phyloP scores from a whole-genome alignment of 2,888 invertebrate species.

The Laspeyria flexula region DNA sequence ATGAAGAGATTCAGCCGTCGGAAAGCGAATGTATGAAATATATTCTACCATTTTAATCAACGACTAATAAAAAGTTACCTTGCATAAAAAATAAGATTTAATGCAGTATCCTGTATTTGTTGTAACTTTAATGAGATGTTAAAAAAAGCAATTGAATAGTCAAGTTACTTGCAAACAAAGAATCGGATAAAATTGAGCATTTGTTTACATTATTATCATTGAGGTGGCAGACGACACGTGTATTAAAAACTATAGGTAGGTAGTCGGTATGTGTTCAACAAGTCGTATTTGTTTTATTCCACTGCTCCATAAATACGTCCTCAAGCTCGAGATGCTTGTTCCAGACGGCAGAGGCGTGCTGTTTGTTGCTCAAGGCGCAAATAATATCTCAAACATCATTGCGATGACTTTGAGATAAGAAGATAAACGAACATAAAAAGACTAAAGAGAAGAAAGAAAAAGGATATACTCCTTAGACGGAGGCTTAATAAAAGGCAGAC shows the following conservation, averaged over 20 bases:
- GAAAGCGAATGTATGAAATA: too few species aligned
- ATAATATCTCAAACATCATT: conserved; percentile 19
- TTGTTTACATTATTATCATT: too few species aligned
- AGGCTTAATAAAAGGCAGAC: too few species aligned
- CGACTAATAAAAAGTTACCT: neutral
- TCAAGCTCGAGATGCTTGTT: too few species aligned
- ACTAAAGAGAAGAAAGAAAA: neutral
- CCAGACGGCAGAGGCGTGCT: conserved; percentile 22
- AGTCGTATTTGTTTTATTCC: conserved; percentile 18
- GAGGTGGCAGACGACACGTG: too few species aligned
- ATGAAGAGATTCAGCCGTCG: too few species aligned
- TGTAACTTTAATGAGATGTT: neutral
- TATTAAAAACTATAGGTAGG: too few species aligned
- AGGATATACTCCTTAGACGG: too few species aligned
- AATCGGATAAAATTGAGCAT: too few species aligned
- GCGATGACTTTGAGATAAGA: conserved; percentile 14
- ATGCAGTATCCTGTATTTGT: neutral
- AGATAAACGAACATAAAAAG: neutral
- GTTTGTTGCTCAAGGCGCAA: conserved; percentile 11
- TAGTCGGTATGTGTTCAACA: too few species aligned
- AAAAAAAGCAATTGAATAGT: neutral
- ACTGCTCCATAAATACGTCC: conserved; percentile 14
- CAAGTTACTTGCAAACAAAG: too few species aligned
- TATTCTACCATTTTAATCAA: too few species aligned
- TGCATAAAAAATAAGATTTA: neutral